Evolutionary conservation across 1,140 invertebrate species (phyloP), one percentile per base, ranked within the genome.

Genomic region (Asobara japonica): DNA sequence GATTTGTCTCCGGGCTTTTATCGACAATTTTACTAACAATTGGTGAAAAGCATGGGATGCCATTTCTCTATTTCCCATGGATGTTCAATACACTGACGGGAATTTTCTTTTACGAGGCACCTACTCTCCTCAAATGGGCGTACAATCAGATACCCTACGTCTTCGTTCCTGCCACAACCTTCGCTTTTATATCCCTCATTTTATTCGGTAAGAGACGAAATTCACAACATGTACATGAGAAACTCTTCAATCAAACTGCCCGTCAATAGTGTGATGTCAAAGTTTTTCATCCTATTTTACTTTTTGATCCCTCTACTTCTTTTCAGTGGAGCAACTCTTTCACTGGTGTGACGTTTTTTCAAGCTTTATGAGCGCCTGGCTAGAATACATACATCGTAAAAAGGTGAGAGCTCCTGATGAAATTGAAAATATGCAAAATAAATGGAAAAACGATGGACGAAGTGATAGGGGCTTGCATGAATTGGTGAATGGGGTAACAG

Each of bases 61-160:
- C 82, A 10, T 82, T 82, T 72, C 66, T 83, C 6, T 81, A 83
- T 64, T 33, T 81, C 13, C 82, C 82, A 5, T 83, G 82, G 82
- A 41, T 83, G 7, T 38, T 82, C 18, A 78, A 80, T 31, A 83
- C 82, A 13, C 66, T 82, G 7, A 66, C 68, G 65, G 82, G 78
- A 56, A 80, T 82, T 51, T 60, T 20, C 7, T 27, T 81, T 16
- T 72, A 65, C 22, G 80, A 83, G 74, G 79, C 72, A 25, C 80
- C 77, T 5, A 62, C 79, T 16, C 65, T 83, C 67, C 31, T 79
- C 0, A 65, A 30, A 25, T 51, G 80, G n/a, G 65, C 71, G n/a
- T 73, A 74, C 18, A 68, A 41, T 5, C 65, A 80, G 16, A 62
- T 81, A 62, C 75, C 80, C 3, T 74, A 76, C 29, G 65, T 71